Conservation (phyloP, 2,888 invertebrate species). For the Tupiocoris notatus region DNA sequence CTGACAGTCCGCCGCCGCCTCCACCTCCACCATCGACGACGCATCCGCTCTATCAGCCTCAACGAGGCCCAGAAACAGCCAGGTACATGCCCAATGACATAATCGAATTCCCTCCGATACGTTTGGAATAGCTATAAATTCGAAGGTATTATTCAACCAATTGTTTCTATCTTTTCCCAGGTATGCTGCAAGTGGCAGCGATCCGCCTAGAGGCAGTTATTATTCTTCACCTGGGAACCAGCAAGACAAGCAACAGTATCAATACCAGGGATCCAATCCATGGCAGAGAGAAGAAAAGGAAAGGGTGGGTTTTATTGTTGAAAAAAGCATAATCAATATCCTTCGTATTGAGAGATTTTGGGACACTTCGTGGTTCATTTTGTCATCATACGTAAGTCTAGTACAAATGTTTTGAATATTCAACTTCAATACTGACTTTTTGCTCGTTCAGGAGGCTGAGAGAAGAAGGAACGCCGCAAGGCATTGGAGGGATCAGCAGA, state of each 20-base stretch:
- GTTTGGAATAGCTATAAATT: not conserved
- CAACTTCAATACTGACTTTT: no score
- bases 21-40: constrained; percentile 70
- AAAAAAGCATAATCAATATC: no score
- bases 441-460: constrained; percentile 60
- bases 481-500: constrained; percentile 82
- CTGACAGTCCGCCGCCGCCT: constrained; percentile 59
- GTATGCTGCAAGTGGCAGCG: constrained; percentile 65
- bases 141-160: not conserved
- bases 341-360: no score
- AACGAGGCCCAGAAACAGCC: constrained; percentile 35
- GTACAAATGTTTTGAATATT: no score
- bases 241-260: constrained; percentile 51
- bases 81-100: not conserved
- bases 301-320: constrained; percentile 60
- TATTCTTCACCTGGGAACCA: constrained; percentile 55
- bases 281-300: constrained; percentile 94
- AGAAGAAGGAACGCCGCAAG: constrained; percentile 71
- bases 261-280: constrained; percentile 65
- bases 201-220: constrained; percentile 64
- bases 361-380: no score
- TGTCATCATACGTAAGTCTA: no score
- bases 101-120: not conserved
- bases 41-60: constrained; percentile 63
- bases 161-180: constrained; percentile 50